phyloP scores from a whole-genome alignment of 2,888 invertebrate species.

The Craniophora ligustri region DNA sequence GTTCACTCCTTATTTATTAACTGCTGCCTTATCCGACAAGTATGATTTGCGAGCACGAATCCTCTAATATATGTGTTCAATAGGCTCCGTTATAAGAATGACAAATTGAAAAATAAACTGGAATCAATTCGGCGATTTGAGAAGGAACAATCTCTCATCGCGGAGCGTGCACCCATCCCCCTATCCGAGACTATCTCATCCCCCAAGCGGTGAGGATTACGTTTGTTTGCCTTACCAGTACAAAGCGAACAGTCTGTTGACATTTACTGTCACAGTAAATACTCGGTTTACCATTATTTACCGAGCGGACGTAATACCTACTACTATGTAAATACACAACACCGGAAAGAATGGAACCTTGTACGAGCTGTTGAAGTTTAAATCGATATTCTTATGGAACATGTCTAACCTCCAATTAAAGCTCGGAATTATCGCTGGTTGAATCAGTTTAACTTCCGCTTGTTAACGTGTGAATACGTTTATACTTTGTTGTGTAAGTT shows the following conservation, averaged over 20 bases:
- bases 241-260: constrained; percentile 85
- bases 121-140: constrained; percentile 59
- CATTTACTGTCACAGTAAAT: constrained; percentile 82
- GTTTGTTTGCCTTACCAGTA: constrained; percentile 80
- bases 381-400: constrained; percentile 28
- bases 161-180: constrained; percentile 30
- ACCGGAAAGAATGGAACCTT: constrained; percentile 54
- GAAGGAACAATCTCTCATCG: constrained; percentile 51
- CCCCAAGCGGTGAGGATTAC: constrained; percentile 66
- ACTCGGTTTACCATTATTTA: constrained; percentile 84
- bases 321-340: constrained; percentile 63
- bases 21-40: constrained; percentile 4
- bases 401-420: constrained; percentile 34
- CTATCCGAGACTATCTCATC: constrained; percentile 57
- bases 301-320: constrained; percentile 75
- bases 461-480: constrained; percentile 24
- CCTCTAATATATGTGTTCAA: constrained; percentile 49
- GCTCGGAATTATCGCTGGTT: constrained; percentile 18
- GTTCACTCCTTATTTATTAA: constrained; percentile 18
- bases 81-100: constrained; percentile 52
- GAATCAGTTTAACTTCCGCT: constrained; percentile 22
- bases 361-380: constrained; percentile 14
- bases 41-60: constrained; percentile 39
- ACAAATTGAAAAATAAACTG: constrained; percentile 63
- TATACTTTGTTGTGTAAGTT: constrained; percentile 1